phyloP scores from a whole-genome alignment of 2,113 vertebrate species.

The Laticauda colubrina region DNA sequence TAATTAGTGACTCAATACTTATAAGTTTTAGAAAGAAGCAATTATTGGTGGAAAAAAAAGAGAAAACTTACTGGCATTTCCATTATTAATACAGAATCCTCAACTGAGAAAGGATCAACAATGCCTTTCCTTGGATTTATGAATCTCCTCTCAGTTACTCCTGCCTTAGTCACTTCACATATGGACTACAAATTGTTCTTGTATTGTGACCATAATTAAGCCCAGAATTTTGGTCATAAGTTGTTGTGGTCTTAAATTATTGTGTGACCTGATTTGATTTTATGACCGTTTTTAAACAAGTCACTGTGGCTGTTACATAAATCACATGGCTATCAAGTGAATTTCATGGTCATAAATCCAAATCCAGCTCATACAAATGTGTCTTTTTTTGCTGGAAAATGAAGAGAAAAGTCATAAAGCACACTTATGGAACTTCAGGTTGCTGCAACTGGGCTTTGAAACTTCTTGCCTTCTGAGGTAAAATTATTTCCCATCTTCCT shows the following conservation, averaged over 20 bases:
- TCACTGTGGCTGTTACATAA: too few relatives aligned
- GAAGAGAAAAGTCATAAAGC: too few relatives aligned
- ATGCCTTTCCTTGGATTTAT: neutral
- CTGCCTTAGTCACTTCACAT: neutral
- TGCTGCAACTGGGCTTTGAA: neutral
- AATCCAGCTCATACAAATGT: too few relatives aligned
- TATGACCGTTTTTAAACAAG: neutral
- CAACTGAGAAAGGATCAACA: neutral
- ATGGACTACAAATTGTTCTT: neutral
- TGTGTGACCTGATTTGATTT: neutral
- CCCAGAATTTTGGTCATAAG: neutral
- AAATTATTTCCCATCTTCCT: neutral
- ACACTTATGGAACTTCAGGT: neutral
- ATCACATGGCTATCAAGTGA: too few relatives aligned
- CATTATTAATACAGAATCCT: slow-evolving; percentile 42
- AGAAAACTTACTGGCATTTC: slow-evolving; percentile 39
- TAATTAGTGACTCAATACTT: neutral
- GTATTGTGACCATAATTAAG: neutral
- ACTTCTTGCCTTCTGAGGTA: neutral
- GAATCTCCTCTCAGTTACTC: neutral
- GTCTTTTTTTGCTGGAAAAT: too few relatives aligned
- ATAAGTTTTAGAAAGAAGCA: neutral
- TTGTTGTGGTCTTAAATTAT: neutral
- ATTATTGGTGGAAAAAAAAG: neutral
- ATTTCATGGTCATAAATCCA: too few relatives aligned